Evolutionary conservation across 2,113 vertebrate species (phyloP), one percentile per base, ranked within the genome.

Genomic region (Bambusicola thoracicus): DNA sequence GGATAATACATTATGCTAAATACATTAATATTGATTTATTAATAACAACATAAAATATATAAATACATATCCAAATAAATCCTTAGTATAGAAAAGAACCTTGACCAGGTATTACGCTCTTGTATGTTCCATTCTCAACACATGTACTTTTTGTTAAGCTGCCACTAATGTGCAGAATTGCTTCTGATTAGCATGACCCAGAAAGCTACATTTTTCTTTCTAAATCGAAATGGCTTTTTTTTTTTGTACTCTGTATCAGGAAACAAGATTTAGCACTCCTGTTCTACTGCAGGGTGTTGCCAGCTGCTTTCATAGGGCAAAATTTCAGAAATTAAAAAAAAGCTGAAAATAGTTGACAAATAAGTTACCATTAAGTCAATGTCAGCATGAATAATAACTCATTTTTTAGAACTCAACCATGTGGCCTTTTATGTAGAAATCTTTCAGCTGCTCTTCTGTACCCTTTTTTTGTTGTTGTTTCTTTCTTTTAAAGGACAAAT

Each of bases 161-260:
- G 13, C 16, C 29, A 32, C 21, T 25, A 24, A 53, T 0, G 0
- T 8, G 11, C 15, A 81, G 85, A 58, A 44, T 13, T n/a, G 41
- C 13, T 55, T 51, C 14, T 76, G 11, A 32, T 72, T 53, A 38
- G 27, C 18, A 5, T 16, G 14, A 4, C 7, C 15, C 36, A 56
- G 22, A 78, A 46, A 21, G 20, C 40, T 41, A 29, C 7, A 19
- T 14, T 38, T 4, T 30, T 29, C 24, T 59, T 79, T 72, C n/a
- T 48, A 65, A 63, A 34, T 30, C 12, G 19, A 34, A 72, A 55
- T 8, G 1, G 0, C 2, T n/a, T 12, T 63, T 61, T 0, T 7
- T 74, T 43, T 69, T 58, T 38, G 36, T 10, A 1, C 8, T 3
- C 29, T 63, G 0, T 13, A 22, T 44, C 7, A 70, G 58, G 40